Percentiles rank a stretch among this genome's conserved stretches.
These are phyloP conservation scores for Melanaphis sacchari DNA, from an alignment of 1,140 invertebrate genomes.

Conservation along the genomic window DNA sequence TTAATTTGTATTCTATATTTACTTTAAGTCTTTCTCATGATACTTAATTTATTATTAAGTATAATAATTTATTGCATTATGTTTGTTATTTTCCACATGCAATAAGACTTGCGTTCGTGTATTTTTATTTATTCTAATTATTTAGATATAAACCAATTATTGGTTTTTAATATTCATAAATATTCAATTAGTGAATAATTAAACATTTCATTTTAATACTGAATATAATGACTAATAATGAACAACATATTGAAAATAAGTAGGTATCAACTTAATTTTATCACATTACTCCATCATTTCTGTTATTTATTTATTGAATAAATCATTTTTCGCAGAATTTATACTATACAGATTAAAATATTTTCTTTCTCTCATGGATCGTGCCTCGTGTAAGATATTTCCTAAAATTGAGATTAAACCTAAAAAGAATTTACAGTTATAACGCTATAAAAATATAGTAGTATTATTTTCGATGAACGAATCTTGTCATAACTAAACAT, in stretches of 20 bases:
- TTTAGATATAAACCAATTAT: neutral
- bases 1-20: too few relatives aligned
- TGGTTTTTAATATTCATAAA: neutral
- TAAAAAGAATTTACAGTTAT: neutral
- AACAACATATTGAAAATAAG: neutral
- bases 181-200: neutral
- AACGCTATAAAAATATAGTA: neutral
- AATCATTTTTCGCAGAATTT: neutral
- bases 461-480: neutral
- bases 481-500: neutral
- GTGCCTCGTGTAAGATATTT: neutral
- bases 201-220: neutral
- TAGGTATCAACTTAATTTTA: neutral
- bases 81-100: too few relatives aligned
- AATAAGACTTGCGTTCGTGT: too few relatives aligned
- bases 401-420: neutral
- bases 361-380: neutral
- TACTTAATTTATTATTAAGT: too few relatives aligned
- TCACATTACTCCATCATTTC: neutral
- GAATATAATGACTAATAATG: neutral
- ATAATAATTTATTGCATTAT: too few relatives aligned
- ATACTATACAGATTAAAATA: conserved; percentile 5
- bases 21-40: too few relatives aligned
- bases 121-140: neutral
- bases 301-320: neutral